phyloP scores from a whole-genome alignment of 2,888 invertebrate species.

The Clivina fossor region DNA sequence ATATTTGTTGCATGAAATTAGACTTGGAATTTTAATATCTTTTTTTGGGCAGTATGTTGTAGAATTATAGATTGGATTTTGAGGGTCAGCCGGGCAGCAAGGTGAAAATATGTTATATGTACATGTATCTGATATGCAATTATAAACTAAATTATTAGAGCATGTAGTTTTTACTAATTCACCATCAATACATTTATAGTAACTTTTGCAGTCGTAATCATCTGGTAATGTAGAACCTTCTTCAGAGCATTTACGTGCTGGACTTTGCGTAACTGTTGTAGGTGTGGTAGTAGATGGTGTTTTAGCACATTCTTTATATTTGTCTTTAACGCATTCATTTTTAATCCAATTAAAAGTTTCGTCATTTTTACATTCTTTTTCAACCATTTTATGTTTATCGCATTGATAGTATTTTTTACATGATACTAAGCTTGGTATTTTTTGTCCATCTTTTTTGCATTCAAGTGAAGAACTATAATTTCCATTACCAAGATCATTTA shows the following conservation, averaged over 20 bases:
- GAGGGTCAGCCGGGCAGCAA: not conserved
- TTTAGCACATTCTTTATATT: not conserved
- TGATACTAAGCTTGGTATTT: not conserved
- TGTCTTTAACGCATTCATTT: not conserved
- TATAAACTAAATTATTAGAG: not conserved
- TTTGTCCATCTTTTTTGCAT: not conserved
- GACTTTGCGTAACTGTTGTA: not conserved
- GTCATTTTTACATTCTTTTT: not conserved
- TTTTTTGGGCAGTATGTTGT: not conserved
- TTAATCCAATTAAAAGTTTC: not conserved
- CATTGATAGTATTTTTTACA: not conserved
- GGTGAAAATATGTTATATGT: not conserved
- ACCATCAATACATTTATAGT: constrained; percentile 18
- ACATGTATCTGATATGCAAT: constrained; percentile 8
- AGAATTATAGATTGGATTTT: not conserved
- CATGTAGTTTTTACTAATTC: not conserved
- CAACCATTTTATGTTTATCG: not conserved
- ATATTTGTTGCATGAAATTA: constrained; percentile 11
- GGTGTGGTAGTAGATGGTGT: not conserved
- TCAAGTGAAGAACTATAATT: too few relatives aligned
- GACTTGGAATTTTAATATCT: not conserved
- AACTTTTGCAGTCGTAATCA: constrained; percentile 13
- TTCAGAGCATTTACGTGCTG: constrained; percentile 4
- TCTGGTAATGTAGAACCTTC: constrained; percentile 13
- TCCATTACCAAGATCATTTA: not conserved